Base-by-base conservation (phyloP, 1,140 invertebrate species). In the Heliconius melpomene region DNA sequence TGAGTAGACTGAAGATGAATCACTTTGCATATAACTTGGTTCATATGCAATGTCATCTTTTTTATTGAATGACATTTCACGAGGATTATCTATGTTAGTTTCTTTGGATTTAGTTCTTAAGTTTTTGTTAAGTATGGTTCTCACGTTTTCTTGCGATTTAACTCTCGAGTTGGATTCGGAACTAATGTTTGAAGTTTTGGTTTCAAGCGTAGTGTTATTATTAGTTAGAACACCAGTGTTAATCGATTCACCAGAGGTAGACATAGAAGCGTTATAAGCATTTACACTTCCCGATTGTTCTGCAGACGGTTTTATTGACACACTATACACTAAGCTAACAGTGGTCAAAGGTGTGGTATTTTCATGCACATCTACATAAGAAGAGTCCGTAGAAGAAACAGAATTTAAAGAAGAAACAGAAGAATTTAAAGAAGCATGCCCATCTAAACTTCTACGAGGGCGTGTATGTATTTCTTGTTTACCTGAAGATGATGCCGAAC, bases 401-500 rank as follows among this genome's bases (percentile, higher is more conserved):
- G 90, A 87, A 86, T 89, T 86, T 85, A 89, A 87, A 90, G 90
- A 91, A 92, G 91, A 95, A 96, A 72, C 71, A 72, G 89, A 86
- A 52, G 50, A 52, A 52, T 52, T 52, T 85, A 89, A 87, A 89
- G 90, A 92, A 92, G 91, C 96, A 96, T 96, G 96, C 96, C 94
- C 92, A 89, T 96, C 95, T 94, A 95, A 94, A 90, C 95, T 94
- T 95, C 96, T 96, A 96, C 96, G 96, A 84, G 94, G 95, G 88
- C 96, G 96, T 83, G 88, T 91, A 86, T 94, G 94, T 83, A 78
- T 87, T 83, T 89, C 89, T 85, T 88, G 83, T 92, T 97, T 96
- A 96, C 96, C 96, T 90, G 95, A 91, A 83, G 95, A 91, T 74
- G 90, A 84, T 3, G 90, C 85, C 79, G 93, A 88, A 74, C 86